Evolutionary conservation across 2,888 invertebrate species (phyloP).

Genomic region (Drosophila borealis): DNA sequence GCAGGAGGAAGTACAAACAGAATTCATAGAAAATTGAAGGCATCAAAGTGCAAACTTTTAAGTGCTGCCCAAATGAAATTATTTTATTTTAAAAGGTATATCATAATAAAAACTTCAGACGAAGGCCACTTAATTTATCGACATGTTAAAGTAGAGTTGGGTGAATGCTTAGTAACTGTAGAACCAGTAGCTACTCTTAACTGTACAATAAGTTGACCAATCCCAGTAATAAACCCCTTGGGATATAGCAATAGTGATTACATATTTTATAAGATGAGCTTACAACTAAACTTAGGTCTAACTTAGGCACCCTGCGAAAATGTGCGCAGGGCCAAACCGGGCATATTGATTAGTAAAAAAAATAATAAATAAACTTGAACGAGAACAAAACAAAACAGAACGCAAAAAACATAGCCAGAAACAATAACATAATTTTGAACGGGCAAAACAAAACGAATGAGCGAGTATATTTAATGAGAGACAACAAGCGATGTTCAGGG

Average conservation of each 20-base stretch:
- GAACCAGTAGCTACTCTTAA: conserved; percentile 14
- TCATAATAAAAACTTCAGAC: neutral
- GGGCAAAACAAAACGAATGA: conserved; percentile 39
- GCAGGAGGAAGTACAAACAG: neutral
- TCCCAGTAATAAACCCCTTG: conserved; percentile 21
- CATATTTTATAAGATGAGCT: conserved; percentile 15
- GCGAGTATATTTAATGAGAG: conserved; percentile 9
- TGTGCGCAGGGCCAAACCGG: conserved; percentile 12
- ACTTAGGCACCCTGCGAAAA: conserved; percentile 20
- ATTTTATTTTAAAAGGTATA: neutral
- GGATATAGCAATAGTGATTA: conserved; percentile 6
- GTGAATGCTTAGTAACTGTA: conserved; percentile 30
- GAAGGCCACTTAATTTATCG: conserved; percentile 6
- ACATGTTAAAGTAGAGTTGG: neutral
- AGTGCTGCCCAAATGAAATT: conserved; percentile 2
- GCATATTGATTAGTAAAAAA: conserved; percentile 48
- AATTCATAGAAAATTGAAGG: conserved; percentile 15
- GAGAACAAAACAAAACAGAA: conserved; percentile 21
- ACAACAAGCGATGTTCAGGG: neutral
- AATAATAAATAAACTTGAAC: conserved; percentile 30
- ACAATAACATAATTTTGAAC: conserved; percentile 23
- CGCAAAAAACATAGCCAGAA: conserved; percentile 25
- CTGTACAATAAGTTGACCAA: conserved; percentile 31
- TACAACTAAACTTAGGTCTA: conserved; percentile 34
- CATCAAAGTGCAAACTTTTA: neutral